phyloP scores from a whole-genome alignment of 2,113 vertebrate genomes.

The Gymnocephalus cernua region DNA sequence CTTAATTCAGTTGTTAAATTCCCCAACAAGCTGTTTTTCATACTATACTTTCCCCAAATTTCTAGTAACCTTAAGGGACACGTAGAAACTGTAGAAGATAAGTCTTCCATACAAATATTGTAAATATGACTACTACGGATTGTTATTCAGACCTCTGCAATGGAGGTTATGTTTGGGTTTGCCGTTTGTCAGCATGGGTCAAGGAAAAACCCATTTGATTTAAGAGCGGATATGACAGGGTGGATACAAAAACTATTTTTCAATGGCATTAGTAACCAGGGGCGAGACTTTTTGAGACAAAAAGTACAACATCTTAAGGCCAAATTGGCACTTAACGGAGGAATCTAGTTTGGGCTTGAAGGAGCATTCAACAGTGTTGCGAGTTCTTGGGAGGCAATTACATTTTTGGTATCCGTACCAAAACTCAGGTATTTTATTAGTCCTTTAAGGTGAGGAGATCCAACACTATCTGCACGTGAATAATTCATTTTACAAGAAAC shows the following conservation, averaged over 20 bases:
- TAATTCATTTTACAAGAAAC: neutral
- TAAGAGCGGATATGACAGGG: too few relatives aligned
- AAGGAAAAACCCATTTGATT: too few relatives aligned
- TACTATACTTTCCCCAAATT: slow-evolving; percentile 27
- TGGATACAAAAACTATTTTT: too few relatives aligned
- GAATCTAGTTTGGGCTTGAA: too few relatives aligned
- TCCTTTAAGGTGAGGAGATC: neutral
- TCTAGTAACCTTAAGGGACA: neutral
- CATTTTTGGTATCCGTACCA: neutral
- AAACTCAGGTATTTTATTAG: neutral
- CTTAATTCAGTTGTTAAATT: neutral
- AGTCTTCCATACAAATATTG: neutral
- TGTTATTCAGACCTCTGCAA: neutral
- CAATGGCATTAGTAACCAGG: too few relatives aligned
- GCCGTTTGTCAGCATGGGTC: too few relatives aligned
- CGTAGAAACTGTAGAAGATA: neutral
- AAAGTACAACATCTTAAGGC: neutral
- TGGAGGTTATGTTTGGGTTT: neutral
- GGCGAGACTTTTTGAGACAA: too few relatives aligned
- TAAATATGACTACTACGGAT: neutral
- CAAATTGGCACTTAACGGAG: too few relatives aligned
- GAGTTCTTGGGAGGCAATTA: neutral
- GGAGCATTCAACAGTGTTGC: neutral
- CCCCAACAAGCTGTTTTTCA: slow-evolving; percentile 9
- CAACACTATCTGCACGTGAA: neutral